Evolutionary conservation across 2,113 vertebrate species (phyloP), one percentile per base, ranked within the genome.

Genomic region (Microcebus ravelobensis): DNA sequence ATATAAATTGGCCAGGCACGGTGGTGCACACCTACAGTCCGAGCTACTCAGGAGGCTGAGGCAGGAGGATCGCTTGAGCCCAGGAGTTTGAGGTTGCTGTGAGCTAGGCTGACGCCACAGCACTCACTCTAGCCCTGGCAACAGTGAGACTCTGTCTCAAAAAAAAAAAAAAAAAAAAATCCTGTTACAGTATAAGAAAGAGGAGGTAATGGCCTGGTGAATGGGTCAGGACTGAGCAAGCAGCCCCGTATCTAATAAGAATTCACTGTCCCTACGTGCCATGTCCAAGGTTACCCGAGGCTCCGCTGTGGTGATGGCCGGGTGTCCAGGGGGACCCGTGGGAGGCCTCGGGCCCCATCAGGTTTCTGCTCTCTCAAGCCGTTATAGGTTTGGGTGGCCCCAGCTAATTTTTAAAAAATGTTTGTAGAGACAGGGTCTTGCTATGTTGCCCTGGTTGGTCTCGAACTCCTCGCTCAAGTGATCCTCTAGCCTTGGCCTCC

Each of bases 11-110:
- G 52, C 52, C 5, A 1, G 52, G 52, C 17, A 5, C 2, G 52
- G 52, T 55, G 15, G 15, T 1, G 0, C 15, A 6, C 0, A 5
- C 4, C 52, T 55, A 5, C 2, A 55, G 52, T 55, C 52, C 17
- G 5, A 55, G 52, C 52, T 55, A 55, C 52, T 55, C 17, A 4
- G 52, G 52, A 55, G 52, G 52, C 52, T 55, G 52, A 55, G 52
- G 15, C 52, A 18, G 17, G 0, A 55, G 52, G 52, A 18, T 55
- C 1, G 5, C 52, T 55, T 55, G 1, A 55, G 52, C 52, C 17
- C 52, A 55, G 52, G 15, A 55, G 52, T 55, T 55, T 55, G 52
- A 55, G 52, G 52, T 55, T 55, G 52, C 52, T 55, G 52, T 1
- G 17, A 55, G 52, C 52, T 55, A 55, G 52, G 52, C 52, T 55